Evolutionary conservation across 2,113 vertebrate genomes (phyloP), one percentile per base, ranked within the genome.

Genomic region (Anoura caudifer): DNA sequence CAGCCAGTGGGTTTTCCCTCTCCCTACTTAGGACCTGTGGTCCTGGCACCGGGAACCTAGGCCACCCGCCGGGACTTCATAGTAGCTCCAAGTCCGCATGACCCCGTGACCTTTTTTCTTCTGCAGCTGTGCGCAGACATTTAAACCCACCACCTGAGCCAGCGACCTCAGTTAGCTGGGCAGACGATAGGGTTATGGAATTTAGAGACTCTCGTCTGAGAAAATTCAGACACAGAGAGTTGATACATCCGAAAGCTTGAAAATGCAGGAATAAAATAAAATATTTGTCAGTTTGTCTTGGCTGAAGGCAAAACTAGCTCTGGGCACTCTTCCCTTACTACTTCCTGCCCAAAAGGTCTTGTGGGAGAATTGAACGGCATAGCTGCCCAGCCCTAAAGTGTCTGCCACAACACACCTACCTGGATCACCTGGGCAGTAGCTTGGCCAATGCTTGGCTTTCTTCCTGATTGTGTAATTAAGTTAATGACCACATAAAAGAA

Each of bases 281-380:
- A 54, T 76, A 31, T 45, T 83, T 76, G 73, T 47, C 52, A 69
- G 91, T 95, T 96, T 92, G 77, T 69, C 80, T 96, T 90, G 93
- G 90, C 91, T 63, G 69, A 81, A 10, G 76, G 59, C 63, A 73
- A 80, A 72, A 85, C 80, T 73, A 88, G 26, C 36, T 88, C 26
- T 73, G 94, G 90, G 65, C 45, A 77, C 47, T 33, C 56, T 95
- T 95, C n/a, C 73, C 41, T 41, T 61, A 12, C 43, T 72, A 11
- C 43, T 80, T 80, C 26, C 33, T 0, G 15, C 94, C 86, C 87
- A 87, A 88, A 50, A 3, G 4, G 33, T 41, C 80, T 28, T 19
- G 22, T 43, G 54, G 26, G 41, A 59, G 69, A 65, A 77, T 6
- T 4, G 72, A 43, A 70, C 45, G 6, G 54, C 16, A 22, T 24